Percentiles rank a stretch among this genome's conserved stretches.
phyloP scores from a whole-genome alignment of 1,140 invertebrate genomes.

The Arion vulgaris region DNA sequence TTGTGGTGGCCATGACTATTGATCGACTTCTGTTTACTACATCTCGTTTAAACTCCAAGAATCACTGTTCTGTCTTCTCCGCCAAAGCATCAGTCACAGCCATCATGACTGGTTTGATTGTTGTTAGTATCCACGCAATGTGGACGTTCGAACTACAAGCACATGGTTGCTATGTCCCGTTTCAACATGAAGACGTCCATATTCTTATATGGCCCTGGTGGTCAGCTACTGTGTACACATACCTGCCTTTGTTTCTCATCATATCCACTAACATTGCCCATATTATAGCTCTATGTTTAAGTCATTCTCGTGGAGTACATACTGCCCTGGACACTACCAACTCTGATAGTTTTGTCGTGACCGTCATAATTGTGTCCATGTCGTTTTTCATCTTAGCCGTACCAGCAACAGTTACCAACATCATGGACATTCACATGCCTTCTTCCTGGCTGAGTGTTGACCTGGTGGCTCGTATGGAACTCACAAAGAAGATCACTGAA shows the following conservation, averaged over 20 bases:
- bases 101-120: conserved; percentile 62
- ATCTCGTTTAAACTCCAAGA: conserved; percentile 51
- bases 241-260: conserved; percentile 61
- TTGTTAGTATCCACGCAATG: conserved; percentile 67
- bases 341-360: conserved; percentile 47
- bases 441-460: conserved; percentile 46
- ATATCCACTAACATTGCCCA: conserved; percentile 58
- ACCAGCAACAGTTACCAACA: conserved; percentile 61
- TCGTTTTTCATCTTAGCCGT: conserved; percentile 60
- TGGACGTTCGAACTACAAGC: conserved; percentile 64
- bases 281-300: conserved; percentile 55
- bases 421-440: conserved; percentile 60
- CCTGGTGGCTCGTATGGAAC: conserved; percentile 46
- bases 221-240: conserved; percentile 62
- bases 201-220: conserved; percentile 67
- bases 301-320: conserved; percentile 34
- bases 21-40: conserved; percentile 65
- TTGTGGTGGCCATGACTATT: conserved; percentile 64
- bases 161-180: conserved; percentile 58
- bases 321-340: not conserved
- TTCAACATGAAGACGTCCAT: conserved; percentile 57
- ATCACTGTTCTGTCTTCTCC: conserved; percentile 62
- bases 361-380: conserved; percentile 56
- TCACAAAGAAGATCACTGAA: conserved; percentile 49
- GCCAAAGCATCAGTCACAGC: conserved; percentile 59